phyloP scores from a whole-genome alignment of 2,797 vertebrate genomes.

The Hydrocynus forskahlii region DNA sequence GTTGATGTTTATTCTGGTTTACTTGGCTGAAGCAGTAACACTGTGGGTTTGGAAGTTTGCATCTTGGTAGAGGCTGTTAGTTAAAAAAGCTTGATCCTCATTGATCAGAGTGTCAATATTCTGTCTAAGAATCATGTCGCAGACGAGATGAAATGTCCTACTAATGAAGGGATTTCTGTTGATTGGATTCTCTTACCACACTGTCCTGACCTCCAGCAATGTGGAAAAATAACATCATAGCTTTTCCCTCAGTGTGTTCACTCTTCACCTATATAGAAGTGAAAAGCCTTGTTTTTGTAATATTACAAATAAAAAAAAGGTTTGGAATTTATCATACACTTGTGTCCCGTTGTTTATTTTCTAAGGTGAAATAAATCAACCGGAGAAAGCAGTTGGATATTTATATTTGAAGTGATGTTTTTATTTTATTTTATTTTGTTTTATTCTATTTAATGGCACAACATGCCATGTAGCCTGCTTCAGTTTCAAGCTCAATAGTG shows the following conservation, averaged over 20 bases:
- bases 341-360: not conserved
- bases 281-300: conserved; percentile 49
- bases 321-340: conserved; percentile 25
- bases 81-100: conserved; percentile 8
- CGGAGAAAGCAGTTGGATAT: not conserved
- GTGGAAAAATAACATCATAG: not conserved
- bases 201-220: conserved; percentile 9
- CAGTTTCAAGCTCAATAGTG: not conserved
- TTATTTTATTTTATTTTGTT: not conserved
- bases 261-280: conserved; percentile 31
- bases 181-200: conserved; percentile 6
- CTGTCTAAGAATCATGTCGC: conserved; percentile 18
- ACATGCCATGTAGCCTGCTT: not conserved
- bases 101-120: conserved; percentile 9
- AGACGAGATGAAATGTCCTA: not conserved
- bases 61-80: not conserved
- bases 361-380: not conserved
- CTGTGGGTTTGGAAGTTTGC: not conserved
- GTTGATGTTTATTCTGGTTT: conserved; percentile 8
- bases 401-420: not conserved
- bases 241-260: conserved; percentile 30
- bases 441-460: not conserved
- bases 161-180: not conserved
- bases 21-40: not conserved
- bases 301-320: conserved; percentile 41